Percentiles rank a stretch among this genome's conserved stretches.
phyloP scores from a whole-genome alignment of 2,797 vertebrate species.

The Vireo griseus region DNA sequence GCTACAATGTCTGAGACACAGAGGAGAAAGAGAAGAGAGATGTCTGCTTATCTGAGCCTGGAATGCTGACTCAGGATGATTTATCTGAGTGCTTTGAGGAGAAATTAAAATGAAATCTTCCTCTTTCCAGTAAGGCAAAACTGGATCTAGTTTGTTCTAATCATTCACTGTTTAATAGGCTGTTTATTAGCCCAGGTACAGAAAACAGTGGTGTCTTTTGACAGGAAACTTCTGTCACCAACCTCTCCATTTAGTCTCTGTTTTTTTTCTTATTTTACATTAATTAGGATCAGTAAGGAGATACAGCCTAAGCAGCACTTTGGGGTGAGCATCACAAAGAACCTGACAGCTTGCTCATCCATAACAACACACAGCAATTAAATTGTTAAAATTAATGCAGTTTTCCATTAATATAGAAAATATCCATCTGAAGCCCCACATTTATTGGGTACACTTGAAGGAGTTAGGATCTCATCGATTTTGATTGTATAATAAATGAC shows the following conservation, averaged over 20 bases:
- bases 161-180: neutral
- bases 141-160: neutral
- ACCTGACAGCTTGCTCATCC: neutral
- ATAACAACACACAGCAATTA: neutral
- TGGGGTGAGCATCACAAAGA: neutral
- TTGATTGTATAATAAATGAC: neutral
- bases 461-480: neutral
- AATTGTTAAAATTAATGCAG: neutral
- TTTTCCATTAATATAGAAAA: neutral
- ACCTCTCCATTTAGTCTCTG: neutral
- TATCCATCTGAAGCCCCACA: neutral
- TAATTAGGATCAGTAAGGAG: neutral
- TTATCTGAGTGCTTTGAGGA: neutral
- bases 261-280: neutral
- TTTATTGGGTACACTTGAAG: neutral
- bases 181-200: neutral
- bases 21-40: neutral
- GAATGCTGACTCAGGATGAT: neutral
- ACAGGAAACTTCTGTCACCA: neutral
- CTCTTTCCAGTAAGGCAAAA: neutral
- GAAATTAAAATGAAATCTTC: neutral
- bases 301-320: neutral
- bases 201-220: neutral
- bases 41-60: neutral
- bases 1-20: rapidly evolving